Percentiles rank a stretch among this genome's conserved stretches.
Evolutionary conservation across 1,140 invertebrate species (phyloP).

Genomic region (Cotesia glomerata): DNA sequence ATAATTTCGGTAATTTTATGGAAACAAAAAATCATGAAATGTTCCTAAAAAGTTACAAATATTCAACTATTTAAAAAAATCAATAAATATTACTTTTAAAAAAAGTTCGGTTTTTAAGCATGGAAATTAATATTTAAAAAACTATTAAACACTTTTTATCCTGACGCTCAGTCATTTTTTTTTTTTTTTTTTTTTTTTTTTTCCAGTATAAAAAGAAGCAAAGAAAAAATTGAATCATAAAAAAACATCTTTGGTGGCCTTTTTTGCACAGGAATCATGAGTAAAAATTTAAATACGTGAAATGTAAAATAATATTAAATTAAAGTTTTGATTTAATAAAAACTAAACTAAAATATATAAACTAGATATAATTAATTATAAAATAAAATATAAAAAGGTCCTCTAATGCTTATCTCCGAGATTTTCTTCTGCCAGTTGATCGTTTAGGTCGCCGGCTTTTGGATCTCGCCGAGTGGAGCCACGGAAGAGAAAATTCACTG

Average conservation of each 20-base stretch:
- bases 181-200: slow-evolving; percentile 3
- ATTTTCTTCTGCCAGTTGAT: slow-evolving; percentile 61
- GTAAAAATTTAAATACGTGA: slow-evolving; percentile 34
- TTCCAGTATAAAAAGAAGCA: slow-evolving; percentile 10
- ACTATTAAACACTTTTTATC: too few relatives aligned
- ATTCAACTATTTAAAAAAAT: too few relatives aligned
- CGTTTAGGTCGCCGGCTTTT: slow-evolving; percentile 55
- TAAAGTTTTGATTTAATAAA: too few relatives aligned
- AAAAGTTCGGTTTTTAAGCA: neutral
- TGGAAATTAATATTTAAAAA: neutral
- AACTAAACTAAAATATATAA: too few relatives aligned
- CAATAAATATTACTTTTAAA: neutral
- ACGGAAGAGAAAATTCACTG: slow-evolving; percentile 65
- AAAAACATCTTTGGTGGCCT: slow-evolving; percentile 57
- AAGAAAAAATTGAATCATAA: slow-evolving; percentile 15
- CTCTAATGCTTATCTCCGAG: slow-evolving; percentile 56
- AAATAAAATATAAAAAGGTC: slow-evolving; percentile 43
- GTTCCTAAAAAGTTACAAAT: too few relatives aligned
- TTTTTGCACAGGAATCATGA: slow-evolving; percentile 37
- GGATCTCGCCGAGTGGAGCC: slow-evolving; percentile 56
- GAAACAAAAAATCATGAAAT: too few relatives aligned
- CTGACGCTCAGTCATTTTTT: too few relatives aligned
- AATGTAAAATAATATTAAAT: neutral
- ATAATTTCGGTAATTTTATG: too few relatives aligned
- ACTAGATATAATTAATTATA: slow-evolving; percentile 10